Evolutionary conservation across 2,797 vertebrate genomes (phyloP).

Genomic region (Synaphobranchus kaupii): DNA sequence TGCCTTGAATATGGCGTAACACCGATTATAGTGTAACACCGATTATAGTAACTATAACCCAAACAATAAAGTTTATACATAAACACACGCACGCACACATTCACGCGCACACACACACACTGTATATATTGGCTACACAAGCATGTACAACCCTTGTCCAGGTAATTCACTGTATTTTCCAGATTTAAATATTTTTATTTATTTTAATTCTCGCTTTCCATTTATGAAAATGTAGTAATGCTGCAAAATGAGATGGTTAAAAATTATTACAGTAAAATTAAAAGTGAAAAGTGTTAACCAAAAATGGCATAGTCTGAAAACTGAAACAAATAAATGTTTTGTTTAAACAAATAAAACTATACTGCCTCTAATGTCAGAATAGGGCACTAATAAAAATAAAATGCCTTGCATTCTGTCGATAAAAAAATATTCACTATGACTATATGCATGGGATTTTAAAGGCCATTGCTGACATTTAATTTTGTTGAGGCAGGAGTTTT

Average conservation of each 20-base stretch:
- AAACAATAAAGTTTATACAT: no score
- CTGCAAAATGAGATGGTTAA: conserved; percentile 28
- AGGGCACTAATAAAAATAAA: conserved; percentile 25
- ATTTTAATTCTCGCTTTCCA: not conserved
- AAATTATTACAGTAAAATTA: conserved; percentile 35
- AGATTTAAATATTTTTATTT: not conserved
- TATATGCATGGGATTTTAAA: conserved; percentile 57
- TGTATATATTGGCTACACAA: no score
- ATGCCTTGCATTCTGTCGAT: conserved; percentile 53
- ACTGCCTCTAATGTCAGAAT: conserved; percentile 10
- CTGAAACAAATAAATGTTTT: conserved; percentile 17
- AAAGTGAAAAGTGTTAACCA: conserved; percentile 18
- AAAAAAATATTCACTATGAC: conserved; percentile 18
- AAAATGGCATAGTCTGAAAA: conserved; percentile 38
- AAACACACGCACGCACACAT: not conserved
- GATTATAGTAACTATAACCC: not conserved
- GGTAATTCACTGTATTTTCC: conserved; percentile 1
- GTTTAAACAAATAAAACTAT: conserved; percentile 12
- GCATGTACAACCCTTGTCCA: not conserved
- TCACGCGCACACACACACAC: no score
- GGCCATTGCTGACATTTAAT: conserved; percentile 48
- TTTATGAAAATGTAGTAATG: conserved; percentile 30
- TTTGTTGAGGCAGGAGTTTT: conserved; percentile 37
- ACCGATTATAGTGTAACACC: not conserved
- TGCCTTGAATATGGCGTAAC: not conserved